Evolutionary conservation across 2,888 invertebrate species (phyloP), one percentile per base, ranked within the genome.

Genomic region (Eurytoma californica): DNA sequence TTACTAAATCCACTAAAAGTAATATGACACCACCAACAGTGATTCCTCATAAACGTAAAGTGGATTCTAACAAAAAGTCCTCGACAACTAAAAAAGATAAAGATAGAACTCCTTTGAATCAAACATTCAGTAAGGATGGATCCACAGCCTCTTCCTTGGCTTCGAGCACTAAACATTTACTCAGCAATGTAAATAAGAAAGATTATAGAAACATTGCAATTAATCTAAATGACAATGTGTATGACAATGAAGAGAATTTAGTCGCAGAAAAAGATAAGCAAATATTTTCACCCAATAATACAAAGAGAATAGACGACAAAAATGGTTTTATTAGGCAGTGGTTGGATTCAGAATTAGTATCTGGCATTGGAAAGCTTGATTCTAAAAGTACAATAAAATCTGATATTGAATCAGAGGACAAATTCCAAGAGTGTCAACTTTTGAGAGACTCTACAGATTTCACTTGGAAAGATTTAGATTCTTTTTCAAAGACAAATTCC

Each of bases 221-320:
- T 18, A 88, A 84, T 39, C 82, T 88, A 16, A 80, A 86, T 74
- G 83, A 85, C 63, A 79, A 79, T 3, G 85, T 83, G 80, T 84
- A 85, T 65, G 84, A 87, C 4, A 84, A 86, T 61, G 53, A 79
- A 12, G 60, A 72, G 3, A 49, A 63, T 65, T 3, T 20, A 51
- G 20, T 39, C 20, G 60, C 66, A 28, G 53, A 69, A 28, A 16
- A 7, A 51, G 47, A 51, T 18, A 67, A 60, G 20, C 5, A 61
- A 3, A 49, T 53, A 16, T 14, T 69, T 24, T 51, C 3, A 18
- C 53, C 60, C 53, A 39, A 39, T 39, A 39, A 9, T 39, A 39
- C 39, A 55, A 53, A 61, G 57, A 51, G 47, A 20, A n/a, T 13
- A 39, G 39, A 39, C 9, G 39, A 39, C 39, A 39, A 39, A 39